These are phyloP conservation scores for Ginglymostoma cirratum DNA, from an alignment of 2,113 vertebrate genomes.

Conservation along the genomic window DNA sequence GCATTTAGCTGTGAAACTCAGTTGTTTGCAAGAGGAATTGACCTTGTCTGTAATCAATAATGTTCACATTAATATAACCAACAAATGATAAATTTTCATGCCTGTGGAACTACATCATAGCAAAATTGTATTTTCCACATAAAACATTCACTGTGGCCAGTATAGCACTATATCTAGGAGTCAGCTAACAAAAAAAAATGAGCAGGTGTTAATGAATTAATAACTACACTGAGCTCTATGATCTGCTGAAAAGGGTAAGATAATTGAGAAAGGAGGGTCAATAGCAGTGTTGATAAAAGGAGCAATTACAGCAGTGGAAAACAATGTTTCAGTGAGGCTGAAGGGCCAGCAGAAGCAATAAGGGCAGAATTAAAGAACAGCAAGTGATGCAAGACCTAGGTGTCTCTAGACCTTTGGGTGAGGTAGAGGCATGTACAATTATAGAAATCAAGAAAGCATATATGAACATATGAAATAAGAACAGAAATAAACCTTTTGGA, in stretches of 20 bases:
- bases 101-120: not conserved
- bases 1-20: not conserved
- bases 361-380: not conserved
- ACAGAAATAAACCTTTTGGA: too few relatives aligned
- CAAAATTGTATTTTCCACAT: constrained; percentile 6
- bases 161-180: not conserved
- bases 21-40: not conserved
- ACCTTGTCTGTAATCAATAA: constrained; percentile 30
- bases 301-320: not conserved
- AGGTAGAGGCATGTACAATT: too few relatives aligned
- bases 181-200: not conserved
- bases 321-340: not conserved
- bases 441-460: not conserved
- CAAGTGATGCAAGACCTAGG: not conserved
- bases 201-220: not conserved
- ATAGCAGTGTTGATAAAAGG: not conserved
- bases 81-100: constrained; percentile 25
- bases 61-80: constrained; percentile 30
- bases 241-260: not conserved
- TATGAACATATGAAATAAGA: too few relatives aligned
- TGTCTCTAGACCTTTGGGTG: not conserved
- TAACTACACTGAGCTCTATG: not conserved
- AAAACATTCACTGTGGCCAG: not conserved
- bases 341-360: not conserved
- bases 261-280: not conserved